Evolutionary conservation across 2,113 vertebrate species (phyloP).

Genomic region (Pyxicephalus adspersus): DNA sequence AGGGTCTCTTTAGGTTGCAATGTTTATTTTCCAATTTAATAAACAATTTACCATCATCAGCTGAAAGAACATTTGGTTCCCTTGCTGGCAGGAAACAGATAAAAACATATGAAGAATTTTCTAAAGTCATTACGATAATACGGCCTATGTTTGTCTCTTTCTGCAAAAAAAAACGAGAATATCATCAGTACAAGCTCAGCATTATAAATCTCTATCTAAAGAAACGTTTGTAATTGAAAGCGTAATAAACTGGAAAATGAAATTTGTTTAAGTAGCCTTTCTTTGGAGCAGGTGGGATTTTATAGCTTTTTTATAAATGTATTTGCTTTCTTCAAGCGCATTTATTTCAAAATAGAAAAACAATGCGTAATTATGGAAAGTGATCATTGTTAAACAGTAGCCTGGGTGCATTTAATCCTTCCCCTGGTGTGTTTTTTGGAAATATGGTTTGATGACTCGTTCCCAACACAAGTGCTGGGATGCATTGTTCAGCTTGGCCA

Average conservation of each 20-base stretch:
- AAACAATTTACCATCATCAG: neutral
- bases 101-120: neutral
- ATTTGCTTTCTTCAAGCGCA: neutral
- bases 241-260: conserved; percentile 23
- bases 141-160: neutral
- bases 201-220: conserved; percentile 33
- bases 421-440: no score
- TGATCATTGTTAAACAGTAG: neutral
- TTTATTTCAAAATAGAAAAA: neutral
- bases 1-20: neutral
- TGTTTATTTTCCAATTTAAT: neutral
- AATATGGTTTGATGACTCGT: no score
- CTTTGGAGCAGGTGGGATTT: conserved; percentile 53
- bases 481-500: no score
- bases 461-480: no score
- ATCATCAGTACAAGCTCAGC: neutral
- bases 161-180: no score
- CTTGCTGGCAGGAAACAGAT: neutral
- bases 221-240: conserved; percentile 30
- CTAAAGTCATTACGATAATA: conserved; percentile 6
- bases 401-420: neutral
- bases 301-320: neutral
- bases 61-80: conserved; percentile 31
- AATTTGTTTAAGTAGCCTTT: conserved; percentile 57
- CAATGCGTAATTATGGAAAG: neutral